phyloP scores from a whole-genome alignment of 1,140 invertebrate genomes.

The Drosophila triauraria region DNA sequence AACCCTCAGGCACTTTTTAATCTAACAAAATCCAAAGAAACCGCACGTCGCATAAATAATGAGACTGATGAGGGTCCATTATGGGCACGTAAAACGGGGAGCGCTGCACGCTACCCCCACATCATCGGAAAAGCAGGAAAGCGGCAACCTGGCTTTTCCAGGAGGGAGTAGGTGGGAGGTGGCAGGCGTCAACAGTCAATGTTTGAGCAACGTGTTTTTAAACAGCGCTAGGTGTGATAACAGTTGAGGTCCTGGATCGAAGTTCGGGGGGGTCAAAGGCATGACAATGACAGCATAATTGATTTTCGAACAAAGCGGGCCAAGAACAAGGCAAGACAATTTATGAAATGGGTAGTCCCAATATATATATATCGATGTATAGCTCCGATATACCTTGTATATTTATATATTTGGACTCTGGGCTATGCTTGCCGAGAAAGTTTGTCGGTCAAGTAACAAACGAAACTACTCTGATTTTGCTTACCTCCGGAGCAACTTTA shows the following conservation, averaged over 20 bases:
- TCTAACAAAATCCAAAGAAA: conserved; percentile 84
- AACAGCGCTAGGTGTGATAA: conserved; percentile 79
- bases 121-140: conserved; percentile 19
- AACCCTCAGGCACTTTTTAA: conserved; percentile 83
- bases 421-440: conserved; percentile 55
- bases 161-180: neutral
- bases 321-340: conserved; percentile 68
- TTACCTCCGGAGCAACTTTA: conserved; percentile 49
- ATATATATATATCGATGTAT: conserved; percentile 6
- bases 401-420: conserved; percentile 3
- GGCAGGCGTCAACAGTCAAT: conserved; percentile 68
- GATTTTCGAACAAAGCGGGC: conserved; percentile 78
- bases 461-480: conserved; percentile 66
- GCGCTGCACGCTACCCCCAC: conserved; percentile 57
- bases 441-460: conserved; percentile 64
- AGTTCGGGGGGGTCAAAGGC: conserved; percentile 61
- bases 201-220: conserved; percentile 84
- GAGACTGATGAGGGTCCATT: conserved; percentile 83
- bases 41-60: conserved; percentile 84
- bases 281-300: conserved; percentile 83
- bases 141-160: conserved; percentile 23
- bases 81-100: conserved; percentile 71
- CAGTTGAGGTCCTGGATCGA: conserved; percentile 62
- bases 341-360: conserved; percentile 66
- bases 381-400: conserved; percentile 5